Evolutionary conservation across 2,797 vertebrate genomes (phyloP), one percentile per base, ranked within the genome.

Genomic region (Rhabdophis nuchalis): DNA sequence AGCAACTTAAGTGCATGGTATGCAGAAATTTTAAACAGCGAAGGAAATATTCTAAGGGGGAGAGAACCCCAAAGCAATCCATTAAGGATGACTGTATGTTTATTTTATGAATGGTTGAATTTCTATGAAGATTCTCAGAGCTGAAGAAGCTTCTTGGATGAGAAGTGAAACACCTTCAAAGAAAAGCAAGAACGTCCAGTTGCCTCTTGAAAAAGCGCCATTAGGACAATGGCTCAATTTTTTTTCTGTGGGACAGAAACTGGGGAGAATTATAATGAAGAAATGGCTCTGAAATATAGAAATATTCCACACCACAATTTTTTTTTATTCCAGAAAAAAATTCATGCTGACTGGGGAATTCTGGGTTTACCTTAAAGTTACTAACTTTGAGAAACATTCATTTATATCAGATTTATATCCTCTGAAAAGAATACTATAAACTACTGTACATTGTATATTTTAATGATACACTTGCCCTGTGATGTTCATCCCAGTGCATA

Each of bases 381-480:
- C 20, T 41, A 13, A 25, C 8, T 82, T 82, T 46, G 36, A 82
- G 20, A 82, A 82, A 46, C 36, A 11, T 36, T 82, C 8, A 82
- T 82, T 46, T 25, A 92, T 10, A 91, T 57, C 5, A 41, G 3
- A 82, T 82, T 46, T 25, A 92, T 10, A 91, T 57, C 5, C 9
- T 52, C 7, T 94, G 5, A 0, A 87, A 64, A 8, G 11, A 50
- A 82, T 82, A 25, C 72, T 12, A 5, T 46, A 46, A 82, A 25
- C 36, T 25, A 1, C 23, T 82, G 91, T 0, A 86, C 0, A 7
- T 90, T 77, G 1, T 0, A 56, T 53, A 7, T 93, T 95, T 96
- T 94, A 92, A 92, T 57, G n/a, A 93, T 90, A 93, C 12, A 58
- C 87, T 95, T 94, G 89, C 1, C 53, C 0, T 54, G 58, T 3